Evolutionary conservation across 2,113 vertebrate species (phyloP), one percentile per base, ranked within the genome.

Genomic region (Platysternon megacephalum): DNA sequence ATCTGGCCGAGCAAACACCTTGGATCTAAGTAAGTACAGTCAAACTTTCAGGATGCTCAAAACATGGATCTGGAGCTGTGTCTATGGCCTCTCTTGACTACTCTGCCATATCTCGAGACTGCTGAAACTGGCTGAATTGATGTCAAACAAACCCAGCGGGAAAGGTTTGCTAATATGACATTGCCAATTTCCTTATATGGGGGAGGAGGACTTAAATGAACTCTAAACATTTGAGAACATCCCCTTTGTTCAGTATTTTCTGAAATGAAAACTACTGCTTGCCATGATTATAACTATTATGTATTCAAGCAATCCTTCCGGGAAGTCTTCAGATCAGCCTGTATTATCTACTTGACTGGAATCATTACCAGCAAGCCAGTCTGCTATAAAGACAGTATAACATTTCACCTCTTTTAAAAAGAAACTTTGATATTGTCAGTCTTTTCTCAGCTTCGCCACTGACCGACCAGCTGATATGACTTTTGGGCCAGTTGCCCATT

Each of bases 191-290:
- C 12, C 14, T 87, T 88, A 55, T 29, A 24, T 39, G n/a, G n/a
- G n/a, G n/a, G n/a, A n/a, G n/a, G n/a, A n/a, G n/a, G n/a, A n/a
- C n/a, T n/a, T n/a, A n/a, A n/a, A n/a, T n/a, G 14, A 46, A 29
- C 8, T 1, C 4, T 86, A 0, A 0, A n/a, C 74, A 29, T 6
- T 1, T 84, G 12, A 24, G 26, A 79, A 48, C 82, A 11, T 90
- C 14, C 51, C 53, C 79, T 74, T 55, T 84, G 14, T 48, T 72
- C 35, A 61, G 24, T 51, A 58, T n/a, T 12, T 91, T 8, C n/a
- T 46, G 76, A 3, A 86, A 53, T 46, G 78, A 58, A 3, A 22
- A 42, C 12, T 17, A 86, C 53, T 61, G 8, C 46, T 85, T 1
- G 0, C 0, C 52, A 5, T 29, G 14, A 12, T 29, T 12, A 11